phyloP scores from a whole-genome alignment of 2,797 vertebrate species.

The Bradypodion pumilum region DNA sequence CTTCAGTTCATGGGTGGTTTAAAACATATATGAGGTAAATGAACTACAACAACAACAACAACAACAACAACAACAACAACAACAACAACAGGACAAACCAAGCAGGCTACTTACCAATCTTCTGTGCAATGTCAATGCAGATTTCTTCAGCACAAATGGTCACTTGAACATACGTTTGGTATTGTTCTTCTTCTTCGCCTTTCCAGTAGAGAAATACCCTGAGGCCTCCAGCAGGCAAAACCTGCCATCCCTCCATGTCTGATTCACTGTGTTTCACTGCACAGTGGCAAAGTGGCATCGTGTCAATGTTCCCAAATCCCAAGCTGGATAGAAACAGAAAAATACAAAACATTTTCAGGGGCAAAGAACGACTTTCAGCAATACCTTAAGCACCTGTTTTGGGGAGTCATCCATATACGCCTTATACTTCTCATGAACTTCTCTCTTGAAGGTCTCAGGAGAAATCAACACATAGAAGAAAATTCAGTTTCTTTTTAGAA shows the following conservation, averaged over 20 bases:
- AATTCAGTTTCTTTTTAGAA: not conserved
- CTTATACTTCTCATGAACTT: too few species aligned
- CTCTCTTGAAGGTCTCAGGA: not conserved
- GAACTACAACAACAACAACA: not conserved
- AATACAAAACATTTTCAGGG: not conserved
- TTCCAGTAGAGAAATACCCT: constrained; percentile 85
- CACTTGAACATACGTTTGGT: constrained; percentile 72
- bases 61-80: too few species aligned
- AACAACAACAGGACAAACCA: too few species aligned
- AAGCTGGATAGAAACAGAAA: not conserved
- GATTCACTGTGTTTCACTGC: constrained; percentile 55
- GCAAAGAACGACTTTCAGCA: not conserved
- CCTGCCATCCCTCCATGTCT: constrained; percentile 42
- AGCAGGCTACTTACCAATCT: constrained; percentile 75
- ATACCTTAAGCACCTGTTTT: not conserved
- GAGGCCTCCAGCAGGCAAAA: constrained; percentile 68
- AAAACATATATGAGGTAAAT: not conserved
- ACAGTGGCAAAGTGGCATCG: constrained; percentile 74
- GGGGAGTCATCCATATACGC: not conserved
- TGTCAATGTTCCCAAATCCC: not conserved
- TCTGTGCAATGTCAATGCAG: constrained; percentile 82
- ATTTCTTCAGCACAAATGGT: constrained; percentile 83
- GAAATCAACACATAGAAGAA: not conserved
- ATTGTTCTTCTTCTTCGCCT: constrained; percentile 73
- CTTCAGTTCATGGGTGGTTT: too few species aligned